Evolutionary conservation across 2,888 invertebrate genomes (phyloP).

Genomic region (Bimastos eiseni): DNA sequence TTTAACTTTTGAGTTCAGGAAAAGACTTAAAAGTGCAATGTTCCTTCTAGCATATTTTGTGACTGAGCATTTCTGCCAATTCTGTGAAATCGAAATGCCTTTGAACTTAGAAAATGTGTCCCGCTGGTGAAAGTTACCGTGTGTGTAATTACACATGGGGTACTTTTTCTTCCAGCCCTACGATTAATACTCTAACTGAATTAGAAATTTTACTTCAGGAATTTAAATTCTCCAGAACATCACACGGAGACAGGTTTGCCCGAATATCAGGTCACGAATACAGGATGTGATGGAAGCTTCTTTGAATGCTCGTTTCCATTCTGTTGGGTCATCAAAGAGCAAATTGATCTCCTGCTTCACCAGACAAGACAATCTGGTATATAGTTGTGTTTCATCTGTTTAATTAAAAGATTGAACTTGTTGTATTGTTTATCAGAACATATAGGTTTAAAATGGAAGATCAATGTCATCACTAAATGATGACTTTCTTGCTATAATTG

Average conservation of each 20-base stretch:
- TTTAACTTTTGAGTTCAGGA: too few species aligned
- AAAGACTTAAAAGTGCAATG: too few species aligned
- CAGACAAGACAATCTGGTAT: neutral
- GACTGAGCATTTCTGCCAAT: too few species aligned
- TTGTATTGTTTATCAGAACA: neutral
- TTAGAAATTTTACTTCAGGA: neutral
- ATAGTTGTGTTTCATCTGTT: neutral
- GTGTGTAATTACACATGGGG: too few species aligned
- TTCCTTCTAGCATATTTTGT: too few species aligned
- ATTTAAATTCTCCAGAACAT: neutral
- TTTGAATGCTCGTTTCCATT: conserved; percentile 47
- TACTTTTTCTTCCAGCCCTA: too few species aligned
- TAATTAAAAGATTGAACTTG: neutral
- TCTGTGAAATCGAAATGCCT: too few species aligned
- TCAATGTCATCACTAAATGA: too few species aligned
- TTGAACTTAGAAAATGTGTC: too few species aligned
- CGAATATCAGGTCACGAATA: conserved; percentile 24
- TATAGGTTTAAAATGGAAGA: too few species aligned
- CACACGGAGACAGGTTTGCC: neutral
- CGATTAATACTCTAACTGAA: neutral
- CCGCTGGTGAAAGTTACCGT: too few species aligned
- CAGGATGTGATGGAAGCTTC: neutral
- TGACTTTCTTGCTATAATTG: too few species aligned
- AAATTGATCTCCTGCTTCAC: conserved; percentile 36
- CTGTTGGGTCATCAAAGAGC: conserved; percentile 47